Conservation (phyloP, 2,888 invertebrate species). For the Sinotaia quadrata region DNA sequence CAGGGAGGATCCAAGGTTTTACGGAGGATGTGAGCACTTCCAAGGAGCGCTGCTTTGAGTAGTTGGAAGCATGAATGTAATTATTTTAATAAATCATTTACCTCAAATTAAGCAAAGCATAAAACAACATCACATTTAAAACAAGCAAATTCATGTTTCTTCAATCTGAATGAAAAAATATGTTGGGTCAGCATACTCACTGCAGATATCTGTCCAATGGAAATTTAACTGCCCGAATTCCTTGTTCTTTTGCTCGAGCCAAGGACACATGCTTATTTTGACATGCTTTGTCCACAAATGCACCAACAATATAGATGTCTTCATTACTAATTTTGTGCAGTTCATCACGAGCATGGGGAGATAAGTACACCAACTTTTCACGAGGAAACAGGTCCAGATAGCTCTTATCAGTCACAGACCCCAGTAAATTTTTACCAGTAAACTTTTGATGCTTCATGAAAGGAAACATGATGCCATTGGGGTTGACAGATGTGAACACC, state of each 20-base stretch:
- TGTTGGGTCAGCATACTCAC: conserved; percentile 55
- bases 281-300: conserved; percentile 66
- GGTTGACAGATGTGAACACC: conserved; percentile 82
- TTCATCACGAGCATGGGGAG: conserved; percentile 85
- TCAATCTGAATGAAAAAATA: too few relatives aligned
- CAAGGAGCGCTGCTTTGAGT: too few relatives aligned
- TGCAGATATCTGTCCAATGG: conserved; percentile 85
- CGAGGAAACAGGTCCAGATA: conserved; percentile 88
- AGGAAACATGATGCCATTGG: conserved; percentile 9
- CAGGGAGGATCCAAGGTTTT: too few relatives aligned
- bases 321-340: conserved; percentile 82
- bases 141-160: too few relatives aligned
- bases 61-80: too few relatives aligned
- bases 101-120: too few relatives aligned
- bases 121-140: too few relatives aligned
- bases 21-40: too few relatives aligned
- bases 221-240: conserved; percentile 83
- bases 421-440: conserved; percentile 23
- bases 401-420: conserved; percentile 79
- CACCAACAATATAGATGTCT: conserved; percentile 87
- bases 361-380: conserved; percentile 86
- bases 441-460: conserved; percentile 17
- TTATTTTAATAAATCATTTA: too few relatives aligned
- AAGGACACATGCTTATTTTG: conserved; percentile 80
- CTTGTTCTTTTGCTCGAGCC: conserved; percentile 87